These are phyloP conservation scores for Anthopleura xanthogrammica DNA, from an alignment of 92 coral and sea anemone genomes.

Conservation along the genomic window DNA sequence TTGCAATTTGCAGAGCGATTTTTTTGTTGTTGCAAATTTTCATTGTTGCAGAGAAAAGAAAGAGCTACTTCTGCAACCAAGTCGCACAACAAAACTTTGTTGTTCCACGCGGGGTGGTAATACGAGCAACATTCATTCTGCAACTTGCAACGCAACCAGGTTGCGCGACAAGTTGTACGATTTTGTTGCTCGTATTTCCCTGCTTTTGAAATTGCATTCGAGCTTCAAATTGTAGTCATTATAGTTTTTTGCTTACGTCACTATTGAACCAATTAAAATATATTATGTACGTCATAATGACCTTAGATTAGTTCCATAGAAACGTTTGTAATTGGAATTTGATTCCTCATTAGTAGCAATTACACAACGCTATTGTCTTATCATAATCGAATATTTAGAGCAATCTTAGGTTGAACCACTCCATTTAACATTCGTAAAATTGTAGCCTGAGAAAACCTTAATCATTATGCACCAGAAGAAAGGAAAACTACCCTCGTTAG, in stretches of 20 bases:
- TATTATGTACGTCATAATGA: neutral
- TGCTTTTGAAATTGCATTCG: too few species aligned
- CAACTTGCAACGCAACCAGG: too few species aligned
- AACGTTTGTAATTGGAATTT: neutral
- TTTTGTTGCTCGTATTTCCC: too few species aligned
- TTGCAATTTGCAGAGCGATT: too few species aligned
- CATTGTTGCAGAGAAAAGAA: too few species aligned
- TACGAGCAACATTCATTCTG: too few species aligned
- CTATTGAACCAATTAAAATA: neutral
- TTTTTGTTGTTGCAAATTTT: too few species aligned
- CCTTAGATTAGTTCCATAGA: neutral
- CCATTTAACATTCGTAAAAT: neutral
- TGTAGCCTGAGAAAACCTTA: neutral
- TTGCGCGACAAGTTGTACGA: too few species aligned
- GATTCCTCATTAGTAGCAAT: neutral
- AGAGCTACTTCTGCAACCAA: too few species aligned
- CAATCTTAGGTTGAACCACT: neutral
- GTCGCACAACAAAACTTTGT: too few species aligned
- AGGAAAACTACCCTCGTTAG: constrained; percentile 40
- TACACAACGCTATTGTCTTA: neutral
- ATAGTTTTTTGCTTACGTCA: neutral
- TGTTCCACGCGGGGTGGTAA: too few species aligned
- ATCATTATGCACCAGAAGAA: constrained; percentile 18
- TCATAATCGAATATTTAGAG: neutral
- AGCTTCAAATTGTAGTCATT: neutral